A percentile compares a stretch with the other conserved stretches of the same genome.
Evolutionary conservation across 2,113 vertebrate genomes (phyloP).

Genomic region (Atrichornis clamosus): DNA sequence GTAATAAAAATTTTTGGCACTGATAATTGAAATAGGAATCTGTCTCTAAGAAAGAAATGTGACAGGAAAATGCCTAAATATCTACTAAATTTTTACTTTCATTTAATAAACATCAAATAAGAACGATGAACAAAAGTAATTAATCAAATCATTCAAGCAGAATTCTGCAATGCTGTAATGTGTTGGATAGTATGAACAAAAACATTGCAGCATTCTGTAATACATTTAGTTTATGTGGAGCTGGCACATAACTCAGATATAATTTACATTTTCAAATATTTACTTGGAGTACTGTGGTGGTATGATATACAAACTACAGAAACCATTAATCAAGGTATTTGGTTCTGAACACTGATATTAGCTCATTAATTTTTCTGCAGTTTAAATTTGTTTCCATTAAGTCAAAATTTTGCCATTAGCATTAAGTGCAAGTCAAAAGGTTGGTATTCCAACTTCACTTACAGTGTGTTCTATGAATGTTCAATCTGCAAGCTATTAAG

Average conservation of each 20-base stretch:
- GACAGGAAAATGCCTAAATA: neutral
- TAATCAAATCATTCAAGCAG: neutral
- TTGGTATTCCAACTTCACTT: neutral
- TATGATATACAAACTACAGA: neutral
- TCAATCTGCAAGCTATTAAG: constrained; percentile 12
- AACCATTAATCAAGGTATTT: neutral
- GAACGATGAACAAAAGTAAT: neutral
- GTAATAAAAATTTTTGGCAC: neutral
- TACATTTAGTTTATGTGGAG: neutral
- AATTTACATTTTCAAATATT: neutral
- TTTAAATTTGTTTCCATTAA: neutral
- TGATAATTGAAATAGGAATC: neutral
- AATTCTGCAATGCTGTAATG: neutral
- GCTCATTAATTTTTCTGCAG: neutral
- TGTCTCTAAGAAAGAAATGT: neutral
- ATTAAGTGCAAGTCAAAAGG: neutral
- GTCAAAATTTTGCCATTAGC: neutral
- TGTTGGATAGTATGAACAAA: neutral
- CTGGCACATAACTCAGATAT: neutral
- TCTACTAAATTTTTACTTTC: neutral
- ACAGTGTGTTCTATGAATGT: neutral
- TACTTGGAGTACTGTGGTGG: neutral
- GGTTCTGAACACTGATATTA: neutral
- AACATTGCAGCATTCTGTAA: neutral
- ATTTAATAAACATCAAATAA: neutral